Evolutionary conservation across 2,888 invertebrate genomes (phyloP), one percentile per base, ranked within the genome.

Genomic region (Notodonta dromedarius): DNA sequence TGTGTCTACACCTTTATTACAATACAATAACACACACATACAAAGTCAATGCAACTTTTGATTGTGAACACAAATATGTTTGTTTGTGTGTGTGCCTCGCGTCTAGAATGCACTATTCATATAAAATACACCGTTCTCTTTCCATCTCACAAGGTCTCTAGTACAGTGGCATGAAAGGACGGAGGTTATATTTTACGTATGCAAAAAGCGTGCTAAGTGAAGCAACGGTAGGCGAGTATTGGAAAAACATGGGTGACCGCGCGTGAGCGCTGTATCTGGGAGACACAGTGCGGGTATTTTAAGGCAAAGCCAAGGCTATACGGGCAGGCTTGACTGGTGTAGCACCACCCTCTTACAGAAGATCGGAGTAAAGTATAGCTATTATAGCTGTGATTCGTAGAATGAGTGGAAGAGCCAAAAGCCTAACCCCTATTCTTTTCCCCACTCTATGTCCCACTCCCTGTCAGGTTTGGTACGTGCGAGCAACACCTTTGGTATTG

Each of bases 31-130:
- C 58, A 39, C 58, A 52, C 58, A 58, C 58, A 58, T 24, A 52
- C 14, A 52, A 16, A 2, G n/a, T 52, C 58, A 58, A 57, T 57
- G 57, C 57, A 57, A 57, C 50, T 39, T 57, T 57, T 39, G 24
- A 24, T 13, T 51, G 32, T 24, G 7, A 11, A 57, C 14, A 57
- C 13, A 6, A 24, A 50, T 14, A 5, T 35, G 1, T 1, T 24
- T 39, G 39, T 44, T 16, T 24, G 56, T 42, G 42, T 56, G 44
- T 11, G 56, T 44, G 40, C 12, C 7, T 24, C 24, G 24, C 39
- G 14, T 40, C 55, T 56, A 44, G 56, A 11, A 16, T 56, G 56
- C 56, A 56, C n/a, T 56, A 13, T 44, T 14, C n/a, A 40, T 55
- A 55, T 40, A 56, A 44, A n/a, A 11, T 46, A 32, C 11, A 13